phyloP scores from a whole-genome alignment of 2,113 vertebrate species.

The Gymnobelideus leadbeateri region DNA sequence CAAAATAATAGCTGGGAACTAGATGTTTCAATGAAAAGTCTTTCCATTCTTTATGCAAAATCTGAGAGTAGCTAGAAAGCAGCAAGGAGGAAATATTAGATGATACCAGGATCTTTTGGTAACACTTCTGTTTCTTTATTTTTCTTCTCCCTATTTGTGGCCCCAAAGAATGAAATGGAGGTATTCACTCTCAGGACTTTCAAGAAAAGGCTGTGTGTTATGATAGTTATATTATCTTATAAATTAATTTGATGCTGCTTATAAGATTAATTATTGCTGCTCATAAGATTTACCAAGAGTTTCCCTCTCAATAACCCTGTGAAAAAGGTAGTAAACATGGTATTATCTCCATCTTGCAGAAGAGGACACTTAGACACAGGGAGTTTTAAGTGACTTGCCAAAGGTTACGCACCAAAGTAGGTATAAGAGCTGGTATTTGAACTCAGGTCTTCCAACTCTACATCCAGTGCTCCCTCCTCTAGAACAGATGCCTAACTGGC shows the following conservation, averaged over 20 bases:
- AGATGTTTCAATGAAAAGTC: neutral
- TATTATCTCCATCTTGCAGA: neutral
- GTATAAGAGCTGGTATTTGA: neutral
- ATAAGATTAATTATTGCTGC: neutral
- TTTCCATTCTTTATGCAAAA: neutral
- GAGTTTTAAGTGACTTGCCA: neutral
- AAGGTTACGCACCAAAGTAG: neutral
- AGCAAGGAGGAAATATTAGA: neutral
- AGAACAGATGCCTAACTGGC: conserved; percentile 33
- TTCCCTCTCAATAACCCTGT: neutral
- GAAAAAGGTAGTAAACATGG: neutral
- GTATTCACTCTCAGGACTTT: neutral
- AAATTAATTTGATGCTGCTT: neutral
- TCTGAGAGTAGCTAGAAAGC: neutral
- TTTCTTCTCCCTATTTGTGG: neutral
- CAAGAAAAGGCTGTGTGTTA: neutral
- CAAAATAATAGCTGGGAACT: neutral
- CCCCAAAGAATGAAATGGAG: neutral
- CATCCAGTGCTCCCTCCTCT: neutral
- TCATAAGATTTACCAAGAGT: neutral
- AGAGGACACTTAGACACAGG: neutral
- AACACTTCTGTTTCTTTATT: neutral
- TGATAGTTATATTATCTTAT: neutral
- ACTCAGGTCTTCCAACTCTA: neutral
- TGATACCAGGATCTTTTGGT: neutral